Base-by-base conservation (phyloP, 2,888 invertebrate species). In the Synanthedon vespiformis region DNA sequence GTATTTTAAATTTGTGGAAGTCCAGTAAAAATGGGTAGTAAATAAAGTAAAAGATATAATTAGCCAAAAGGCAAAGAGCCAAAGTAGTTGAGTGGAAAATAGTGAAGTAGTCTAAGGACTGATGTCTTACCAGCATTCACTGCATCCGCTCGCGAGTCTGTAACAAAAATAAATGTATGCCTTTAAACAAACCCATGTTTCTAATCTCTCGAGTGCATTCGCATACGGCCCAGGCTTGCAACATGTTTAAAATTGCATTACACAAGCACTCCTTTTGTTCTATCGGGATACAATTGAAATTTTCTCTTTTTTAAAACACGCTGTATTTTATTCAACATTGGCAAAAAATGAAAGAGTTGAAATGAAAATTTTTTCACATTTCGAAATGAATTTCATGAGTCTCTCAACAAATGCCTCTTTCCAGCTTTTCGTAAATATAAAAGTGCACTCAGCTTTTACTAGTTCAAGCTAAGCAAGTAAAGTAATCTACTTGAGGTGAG, bases 41-140 rank as follows among this genome's bases (percentile, higher is more conserved):
- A 44, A 44, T 44, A 14, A 13, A 44, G 50, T 52, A 55, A 48
- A 53, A 48, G 56, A 52, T 58, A 63, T 72, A 74, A 74, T 74
- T 72, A 74, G 67, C 60, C 56, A 60, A 56, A 59, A 62, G 72
- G 74, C 73, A 71, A 61, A 50, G 65, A 66, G 70, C 72, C 71
- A 74, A 71, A 67, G 62, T 64, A 59, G 61, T 62, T 60, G 56
- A 59, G 59, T 55, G 64, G 44, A 44, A 60, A 62, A 2, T 16
- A 16, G 16, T 16, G 16, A 61, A 67, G 63, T 64, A 68, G 67
- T 60, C 64, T 44, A 44, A 14, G 14, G 44, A 44, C 13, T 10
- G 64, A 59, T 60, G 59, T 64, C 68, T 70, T 62, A 71, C 70
- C 67, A 48, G 40, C 50, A 66, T 62, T 58, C 58, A 57, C 67